Evolutionary conservation across 2,888 invertebrate species (phyloP).

Genomic region (Hyalella azteca): DNA sequence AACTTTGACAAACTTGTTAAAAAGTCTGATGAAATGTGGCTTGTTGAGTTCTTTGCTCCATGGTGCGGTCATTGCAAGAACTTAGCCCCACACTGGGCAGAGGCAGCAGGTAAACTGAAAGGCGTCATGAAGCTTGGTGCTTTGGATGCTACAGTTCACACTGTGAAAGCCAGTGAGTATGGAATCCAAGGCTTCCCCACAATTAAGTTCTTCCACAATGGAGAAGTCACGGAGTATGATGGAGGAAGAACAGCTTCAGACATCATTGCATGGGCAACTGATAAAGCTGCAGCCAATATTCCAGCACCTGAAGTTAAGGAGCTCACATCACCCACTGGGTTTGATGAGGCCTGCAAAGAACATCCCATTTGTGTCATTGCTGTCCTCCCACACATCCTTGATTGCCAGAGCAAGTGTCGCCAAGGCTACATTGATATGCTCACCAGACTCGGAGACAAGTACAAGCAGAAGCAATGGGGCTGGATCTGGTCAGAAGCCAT

Average conservation of each 20-base stretch:
- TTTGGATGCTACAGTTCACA: slow-evolving; percentile 92
- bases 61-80: slow-evolving; percentile 98
- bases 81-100: slow-evolving; percentile 94
- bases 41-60: slow-evolving; percentile 97
- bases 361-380: slow-evolving; percentile 90
- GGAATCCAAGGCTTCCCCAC: slow-evolving; percentile 94
- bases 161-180: slow-evolving; percentile 79
- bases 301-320: slow-evolving; percentile 88
- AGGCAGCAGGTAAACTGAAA: slow-evolving; percentile 91
- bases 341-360: slow-evolving; percentile 80
- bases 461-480: slow-evolving; percentile 80
- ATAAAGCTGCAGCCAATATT: slow-evolving; percentile 85
- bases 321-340: slow-evolving; percentile 65
- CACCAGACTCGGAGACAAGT: slow-evolving; percentile 81
- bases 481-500: slow-evolving; percentile 97
- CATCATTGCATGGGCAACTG: slow-evolving; percentile 87
- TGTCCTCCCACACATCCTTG: slow-evolving; percentile 91
- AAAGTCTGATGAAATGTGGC: slow-evolving; percentile 92
- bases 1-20: slow-evolving; percentile 93
- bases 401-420: slow-evolving; percentile 91
- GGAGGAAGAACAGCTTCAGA: slow-evolving; percentile 90
- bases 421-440: slow-evolving; percentile 82
- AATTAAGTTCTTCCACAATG: slow-evolving; percentile 73
- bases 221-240: slow-evolving; percentile 77
- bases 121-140: slow-evolving; percentile 95